These are phyloP conservation scores for Pristionchus maxplancki DNA, from an alignment of 2,888 invertebrate species.

Conservation along the genomic window DNA sequence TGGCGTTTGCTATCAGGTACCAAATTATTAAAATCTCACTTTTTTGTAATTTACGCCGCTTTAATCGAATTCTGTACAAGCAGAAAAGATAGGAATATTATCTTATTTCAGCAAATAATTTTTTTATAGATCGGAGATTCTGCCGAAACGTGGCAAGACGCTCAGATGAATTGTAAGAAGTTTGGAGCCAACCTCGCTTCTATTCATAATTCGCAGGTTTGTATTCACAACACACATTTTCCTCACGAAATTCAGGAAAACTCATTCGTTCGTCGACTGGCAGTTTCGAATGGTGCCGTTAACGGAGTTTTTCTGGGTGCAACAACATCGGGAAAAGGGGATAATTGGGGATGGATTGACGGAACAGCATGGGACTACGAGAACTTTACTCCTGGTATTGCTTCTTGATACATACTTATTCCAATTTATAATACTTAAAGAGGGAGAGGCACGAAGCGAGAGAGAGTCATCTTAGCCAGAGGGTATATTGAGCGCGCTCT, in stretches of 20 bases:
- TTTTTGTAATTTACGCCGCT: too few species aligned
- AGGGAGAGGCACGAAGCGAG: too few species aligned
- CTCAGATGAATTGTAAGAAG: neutral
- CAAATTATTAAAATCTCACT: too few species aligned
- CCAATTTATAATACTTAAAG: too few species aligned
- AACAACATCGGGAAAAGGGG: neutral
- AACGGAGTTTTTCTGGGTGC: neutral
- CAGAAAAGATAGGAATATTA: too few species aligned
- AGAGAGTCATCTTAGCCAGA: too few species aligned
- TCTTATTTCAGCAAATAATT: neutral
- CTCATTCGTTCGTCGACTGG: neutral
- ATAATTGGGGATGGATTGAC: neutral
- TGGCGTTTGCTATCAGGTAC: neutral
- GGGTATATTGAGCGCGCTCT: too few species aligned
- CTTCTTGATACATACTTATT: too few species aligned
- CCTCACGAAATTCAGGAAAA: neutral
- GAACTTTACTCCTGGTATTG: neutral
- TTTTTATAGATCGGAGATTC: neutral
- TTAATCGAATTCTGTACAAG: too few species aligned
- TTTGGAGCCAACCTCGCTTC: neutral
- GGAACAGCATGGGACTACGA: neutral
- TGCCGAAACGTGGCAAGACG: neutral
- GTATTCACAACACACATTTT: neutral
- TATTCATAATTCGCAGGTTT: neutral
- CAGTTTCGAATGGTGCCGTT: neutral